Conservation (phyloP, 2,113 vertebrate genomes). For the Collichthys lucidus region DNA sequence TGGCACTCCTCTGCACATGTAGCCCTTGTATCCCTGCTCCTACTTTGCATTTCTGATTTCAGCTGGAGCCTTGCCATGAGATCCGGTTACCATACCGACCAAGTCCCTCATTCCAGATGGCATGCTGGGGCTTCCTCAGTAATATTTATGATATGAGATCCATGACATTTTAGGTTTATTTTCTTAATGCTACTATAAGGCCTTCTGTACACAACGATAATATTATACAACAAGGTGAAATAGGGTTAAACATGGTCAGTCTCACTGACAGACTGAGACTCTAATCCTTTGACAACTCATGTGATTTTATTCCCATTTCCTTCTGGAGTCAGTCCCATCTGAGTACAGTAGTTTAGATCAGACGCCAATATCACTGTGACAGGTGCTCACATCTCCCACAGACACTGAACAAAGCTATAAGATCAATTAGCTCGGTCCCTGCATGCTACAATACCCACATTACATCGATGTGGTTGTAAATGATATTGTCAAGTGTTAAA, state of each 20-base stretch:
- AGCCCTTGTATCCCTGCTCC: constrained; percentile 60
- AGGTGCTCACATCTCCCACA: constrained; percentile 65
- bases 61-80: constrained; percentile 65
- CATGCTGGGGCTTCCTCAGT: constrained; percentile 33
- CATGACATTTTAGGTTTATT: constrained; percentile 6
- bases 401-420: constrained; percentile 61
- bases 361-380: constrained; percentile 58
- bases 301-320: constrained; percentile 18
- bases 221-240: constrained; percentile 2
- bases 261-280: neutral
- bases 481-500: constrained; percentile 69
- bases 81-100: constrained; percentile 53
- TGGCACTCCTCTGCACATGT: constrained; percentile 73
- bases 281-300: constrained; percentile 3
- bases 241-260: neutral
- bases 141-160: constrained; percentile 35
- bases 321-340: constrained; percentile 17
- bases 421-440: constrained; percentile 72
- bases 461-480: constrained; percentile 72
- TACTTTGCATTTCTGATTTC: constrained; percentile 70
- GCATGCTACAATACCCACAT: constrained; percentile 70
- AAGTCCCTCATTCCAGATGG: constrained; percentile 60
- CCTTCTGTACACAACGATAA: neutral
- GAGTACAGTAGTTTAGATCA: constrained; percentile 61
- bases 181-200: neutral